phyloP scores from a whole-genome alignment of 1,140 invertebrate genomes.

The Uloborus diversus region DNA sequence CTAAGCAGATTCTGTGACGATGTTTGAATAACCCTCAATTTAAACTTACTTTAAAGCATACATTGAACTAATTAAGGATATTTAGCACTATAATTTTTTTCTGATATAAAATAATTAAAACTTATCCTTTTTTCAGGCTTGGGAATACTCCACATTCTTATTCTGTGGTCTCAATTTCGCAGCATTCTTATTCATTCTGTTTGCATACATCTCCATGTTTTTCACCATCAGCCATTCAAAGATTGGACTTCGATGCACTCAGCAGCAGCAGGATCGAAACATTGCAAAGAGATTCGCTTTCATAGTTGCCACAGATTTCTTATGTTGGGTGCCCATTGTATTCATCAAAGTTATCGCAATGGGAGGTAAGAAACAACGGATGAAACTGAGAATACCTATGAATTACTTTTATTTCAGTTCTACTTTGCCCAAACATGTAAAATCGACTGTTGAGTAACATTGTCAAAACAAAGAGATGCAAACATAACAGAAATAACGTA shows the following conservation, averaged over 20 bases:
- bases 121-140: slow-evolving; percentile 68
- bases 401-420: too few relatives aligned
- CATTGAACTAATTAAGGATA: too few relatives aligned
- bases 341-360: slow-evolving; percentile 75
- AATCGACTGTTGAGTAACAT: too few relatives aligned
- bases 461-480: too few relatives aligned
- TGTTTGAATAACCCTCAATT: too few relatives aligned
- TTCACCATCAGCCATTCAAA: slow-evolving; percentile 71
- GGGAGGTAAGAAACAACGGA: slow-evolving; percentile 60
- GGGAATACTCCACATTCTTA: slow-evolving; percentile 72
- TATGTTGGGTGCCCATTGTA: slow-evolving; percentile 81
- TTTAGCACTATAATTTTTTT: too few relatives aligned
- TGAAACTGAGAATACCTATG: not conserved
- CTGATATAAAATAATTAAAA: too few relatives aligned
- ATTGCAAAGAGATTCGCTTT: slow-evolving; percentile 78
- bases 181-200: slow-evolving; percentile 70
- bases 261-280: slow-evolving; percentile 73
- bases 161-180: slow-evolving; percentile 70
- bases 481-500: too few relatives aligned
- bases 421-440: too few relatives aligned
- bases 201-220: slow-evolving; percentile 72
- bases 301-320: slow-evolving; percentile 77
- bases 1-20: too few relatives aligned
- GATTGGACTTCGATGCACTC: slow-evolving; percentile 71
- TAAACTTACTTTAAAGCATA: too few relatives aligned